Evolutionary conservation across 2,888 invertebrate species (phyloP).

Genomic region (Sarcophaga carnaria): DNA sequence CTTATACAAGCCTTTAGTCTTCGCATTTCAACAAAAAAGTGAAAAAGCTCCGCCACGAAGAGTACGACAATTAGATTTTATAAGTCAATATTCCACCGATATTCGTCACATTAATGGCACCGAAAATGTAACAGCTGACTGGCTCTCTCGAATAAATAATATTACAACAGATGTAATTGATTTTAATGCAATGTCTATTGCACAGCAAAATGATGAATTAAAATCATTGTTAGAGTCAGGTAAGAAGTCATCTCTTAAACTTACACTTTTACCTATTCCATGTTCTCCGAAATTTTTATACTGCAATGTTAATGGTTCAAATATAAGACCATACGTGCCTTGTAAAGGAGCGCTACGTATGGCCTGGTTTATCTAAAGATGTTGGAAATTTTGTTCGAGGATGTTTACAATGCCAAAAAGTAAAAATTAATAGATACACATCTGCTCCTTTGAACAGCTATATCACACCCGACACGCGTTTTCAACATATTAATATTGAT

Average conservation of each 20-base stretch:
- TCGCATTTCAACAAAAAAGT: background rate
- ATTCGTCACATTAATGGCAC: slow-evolving; percentile 30
- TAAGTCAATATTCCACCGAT: background rate
- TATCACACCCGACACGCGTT: slow-evolving; percentile 41
- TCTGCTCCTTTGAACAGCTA: slow-evolving; percentile 1
- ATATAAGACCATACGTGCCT: slow-evolving; percentile 36
- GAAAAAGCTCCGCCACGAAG: background rate
- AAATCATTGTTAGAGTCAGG: background rate
- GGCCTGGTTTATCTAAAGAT: slow-evolving; percentile 53
- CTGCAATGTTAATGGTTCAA: slow-evolving; percentile 55
- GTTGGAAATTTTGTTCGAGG: slow-evolving; percentile 32
- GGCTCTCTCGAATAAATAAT: slow-evolving; percentile 49
- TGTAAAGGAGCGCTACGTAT: slow-evolving; percentile 45
- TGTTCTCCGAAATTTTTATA: slow-evolving; percentile 31
- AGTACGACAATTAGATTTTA: background rate
- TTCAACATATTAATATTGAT: slow-evolving; percentile 79
- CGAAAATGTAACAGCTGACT: slow-evolving; percentile 56
- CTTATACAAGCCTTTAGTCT: background rate
- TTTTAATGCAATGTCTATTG: background rate
- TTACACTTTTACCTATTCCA: slow-evolving; percentile 40
- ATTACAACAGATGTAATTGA: background rate
- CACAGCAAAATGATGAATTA: background rate
- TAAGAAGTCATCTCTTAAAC: slow-evolving; percentile 32
- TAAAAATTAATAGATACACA: slow-evolving; percentile 46
- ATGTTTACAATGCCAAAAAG: slow-evolving; percentile 42